Conservation (phyloP, 2,797 vertebrate species). For the Protosalanx chinensis region DNA sequence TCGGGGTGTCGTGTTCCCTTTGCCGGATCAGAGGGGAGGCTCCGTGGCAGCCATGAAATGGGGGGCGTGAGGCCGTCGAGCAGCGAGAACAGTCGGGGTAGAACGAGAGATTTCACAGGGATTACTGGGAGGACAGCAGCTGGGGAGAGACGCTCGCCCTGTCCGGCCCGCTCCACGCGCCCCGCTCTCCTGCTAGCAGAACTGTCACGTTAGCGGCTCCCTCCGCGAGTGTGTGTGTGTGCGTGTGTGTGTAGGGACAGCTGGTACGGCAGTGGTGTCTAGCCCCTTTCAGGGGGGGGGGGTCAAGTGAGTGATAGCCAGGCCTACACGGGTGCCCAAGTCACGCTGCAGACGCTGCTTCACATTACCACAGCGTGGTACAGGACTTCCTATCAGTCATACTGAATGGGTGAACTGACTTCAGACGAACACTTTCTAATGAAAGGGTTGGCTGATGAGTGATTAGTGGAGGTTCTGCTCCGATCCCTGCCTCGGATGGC, state of each 20-base stretch:
- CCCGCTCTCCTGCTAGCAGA: slow-evolving; percentile 61
- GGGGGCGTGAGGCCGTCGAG: slow-evolving; percentile 59
- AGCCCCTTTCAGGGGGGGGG: slow-evolving; percentile 33
- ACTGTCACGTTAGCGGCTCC: slow-evolving; percentile 72
- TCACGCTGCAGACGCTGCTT: background rate
- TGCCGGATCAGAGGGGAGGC: slow-evolving; percentile 57
- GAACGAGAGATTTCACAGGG: slow-evolving; percentile 79
- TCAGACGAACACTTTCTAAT: slow-evolving; percentile 26
- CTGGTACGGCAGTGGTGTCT: slow-evolving; percentile 34
- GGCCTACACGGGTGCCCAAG: slow-evolving; percentile 46
- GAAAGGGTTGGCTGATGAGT: slow-evolving; percentile 45
- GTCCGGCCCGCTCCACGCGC: background rate
- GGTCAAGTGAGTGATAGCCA: slow-evolving; percentile 53
- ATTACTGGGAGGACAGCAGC: slow-evolving; percentile 74
- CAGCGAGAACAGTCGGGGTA: slow-evolving; percentile 68
- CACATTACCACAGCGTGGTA: slow-evolving; percentile 23
- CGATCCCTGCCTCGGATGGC: slow-evolving; percentile 30
- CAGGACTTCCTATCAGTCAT: slow-evolving; percentile 23
- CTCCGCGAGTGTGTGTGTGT: slow-evolving; percentile 15
- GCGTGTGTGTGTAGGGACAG: slow-evolving; percentile 21
- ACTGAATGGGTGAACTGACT: slow-evolving; percentile 38
- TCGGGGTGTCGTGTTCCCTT: slow-evolving; percentile 48
- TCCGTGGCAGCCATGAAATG: slow-evolving; percentile 75
- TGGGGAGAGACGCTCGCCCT: slow-evolving; percentile 53
- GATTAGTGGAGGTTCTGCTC: slow-evolving; percentile 35